Base-by-base conservation (phyloP, 2,113 vertebrate species). In the Gasterosteus aculeatus region DNA sequence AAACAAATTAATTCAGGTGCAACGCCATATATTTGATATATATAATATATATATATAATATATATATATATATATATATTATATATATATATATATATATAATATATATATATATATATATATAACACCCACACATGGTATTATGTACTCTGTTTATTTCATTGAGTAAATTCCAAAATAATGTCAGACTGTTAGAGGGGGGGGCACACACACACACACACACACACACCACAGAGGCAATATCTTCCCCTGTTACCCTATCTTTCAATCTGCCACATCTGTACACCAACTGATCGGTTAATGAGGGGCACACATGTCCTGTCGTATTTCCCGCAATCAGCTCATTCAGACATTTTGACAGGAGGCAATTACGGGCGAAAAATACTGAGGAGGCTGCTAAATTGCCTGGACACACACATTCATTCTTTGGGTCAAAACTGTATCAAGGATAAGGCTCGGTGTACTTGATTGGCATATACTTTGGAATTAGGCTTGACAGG, bases 261-360 rank as follows among this genome's bases (percentile, higher is more conserved):
- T 90, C 88, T 83, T 88, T 90, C 89, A 90, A 79, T 91, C 87
- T 88, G 84, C 84, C 85, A 90, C 88, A 90, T 91, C 92, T 92
- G 92, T 78, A 69, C 84, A 67, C 86, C 83, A 72, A 86, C 83
- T 93, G 89, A 92, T 77, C 89, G 87, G 90, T 89, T 92, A 92
- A 93, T 91, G 87, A 93, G 91, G 91, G 90, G 80, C 91, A 89
- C 74, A 78, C 83, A 84, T 89, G 89, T 90, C 92, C 79, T 86
- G 83, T 91, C 88, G 82, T 82, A 92, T 93, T 91, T 92, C 91
- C 92, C 85, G 88, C 91, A 91, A 93, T 93, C 91, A 89, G 83
- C 83, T 91, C 90, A 88, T 83, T 88, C 85, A 89, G 89, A 92
- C 90, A 78, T 90, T 93, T 91, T 92, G 92, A 93, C 91, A 92